Evolutionary conservation across 2,797 vertebrate species (phyloP).

Genomic region (Garrulus glandarius): DNA sequence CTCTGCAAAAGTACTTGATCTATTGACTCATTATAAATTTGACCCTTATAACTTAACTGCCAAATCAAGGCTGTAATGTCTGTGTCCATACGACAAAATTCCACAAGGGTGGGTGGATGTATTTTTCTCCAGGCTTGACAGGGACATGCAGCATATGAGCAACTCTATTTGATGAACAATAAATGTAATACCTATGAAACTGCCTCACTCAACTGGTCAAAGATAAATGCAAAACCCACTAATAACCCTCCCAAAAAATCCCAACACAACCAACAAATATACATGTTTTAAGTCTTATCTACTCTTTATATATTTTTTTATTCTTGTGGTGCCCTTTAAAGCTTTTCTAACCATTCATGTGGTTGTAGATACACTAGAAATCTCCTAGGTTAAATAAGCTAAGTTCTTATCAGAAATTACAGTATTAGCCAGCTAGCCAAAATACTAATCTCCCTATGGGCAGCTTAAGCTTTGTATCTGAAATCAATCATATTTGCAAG

Average conservation of each 20-base stretch:
- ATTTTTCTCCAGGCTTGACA: background rate
- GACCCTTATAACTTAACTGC: background rate
- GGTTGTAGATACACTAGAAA: background rate
- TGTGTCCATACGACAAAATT: background rate
- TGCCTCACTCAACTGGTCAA: background rate
- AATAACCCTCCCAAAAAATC: accelerated
- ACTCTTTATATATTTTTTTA: background rate
- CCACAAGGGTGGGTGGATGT: background rate
- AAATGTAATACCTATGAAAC: background rate
- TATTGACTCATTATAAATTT: background rate
- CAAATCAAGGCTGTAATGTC: background rate
- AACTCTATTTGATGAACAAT: background rate
- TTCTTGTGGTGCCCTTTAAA: background rate
- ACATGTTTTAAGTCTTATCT: background rate
- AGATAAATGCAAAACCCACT: background rate
- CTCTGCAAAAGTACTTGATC: background rate
- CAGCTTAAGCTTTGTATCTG: background rate
- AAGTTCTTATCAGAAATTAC: conserved; percentile 17
- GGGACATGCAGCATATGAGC: background rate
- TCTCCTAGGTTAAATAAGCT: background rate
- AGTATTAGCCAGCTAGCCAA: background rate
- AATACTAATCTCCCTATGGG: background rate
- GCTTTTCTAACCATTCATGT: background rate
- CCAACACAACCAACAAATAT: background rate
- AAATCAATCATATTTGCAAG: conserved; percentile 19